Percentiles rank a stretch among this genome's conserved stretches.
Evolutionary conservation across 2,888 invertebrate species (phyloP).

Genomic region (Ecliptopera silaceata): DNA sequence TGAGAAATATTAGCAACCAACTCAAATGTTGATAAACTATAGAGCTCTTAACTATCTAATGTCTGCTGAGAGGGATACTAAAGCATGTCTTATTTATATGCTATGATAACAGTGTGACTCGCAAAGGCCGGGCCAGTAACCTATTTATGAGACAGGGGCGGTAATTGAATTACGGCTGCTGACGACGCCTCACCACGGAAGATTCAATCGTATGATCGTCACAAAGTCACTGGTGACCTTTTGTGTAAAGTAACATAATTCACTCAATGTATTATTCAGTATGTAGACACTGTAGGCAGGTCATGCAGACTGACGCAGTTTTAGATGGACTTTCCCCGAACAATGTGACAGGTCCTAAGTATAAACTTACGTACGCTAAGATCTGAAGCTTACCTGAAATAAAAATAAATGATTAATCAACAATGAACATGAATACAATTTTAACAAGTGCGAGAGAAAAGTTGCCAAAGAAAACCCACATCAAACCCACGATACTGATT

Average conservation of each 20-base stretch:
- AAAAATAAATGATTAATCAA: slow-evolving; percentile 6
- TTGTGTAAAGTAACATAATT: slow-evolving; percentile 8
- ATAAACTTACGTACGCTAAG: slow-evolving; percentile 24
- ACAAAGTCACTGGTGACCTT: slow-evolving; percentile 21
- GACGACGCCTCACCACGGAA: slow-evolving; percentile 40
- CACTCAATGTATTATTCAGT: slow-evolving; percentile 1
- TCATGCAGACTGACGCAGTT: too few relatives aligned
- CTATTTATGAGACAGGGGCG: slow-evolving; percentile 63
- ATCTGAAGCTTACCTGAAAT: slow-evolving; percentile 36
- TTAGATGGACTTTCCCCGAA: too few relatives aligned
- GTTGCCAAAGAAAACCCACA: slow-evolving; percentile 21
- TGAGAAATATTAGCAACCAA: neutral
- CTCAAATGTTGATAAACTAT: neutral
- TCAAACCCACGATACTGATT: slow-evolving; percentile 32
- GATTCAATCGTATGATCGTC: slow-evolving; percentile 34
- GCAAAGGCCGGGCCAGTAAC: slow-evolving; percentile 67
- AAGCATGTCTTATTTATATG: slow-evolving; percentile 2
- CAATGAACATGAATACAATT: neutral
- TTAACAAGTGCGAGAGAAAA: slow-evolving; percentile 18
- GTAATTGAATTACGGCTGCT: slow-evolving; percentile 64
- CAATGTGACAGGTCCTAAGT: neutral
- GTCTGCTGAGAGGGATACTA: neutral
- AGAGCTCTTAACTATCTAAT: neutral
- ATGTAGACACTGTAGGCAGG: too few relatives aligned
- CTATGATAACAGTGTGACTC: slow-evolving; percentile 53